A percentile compares a stretch with the other conserved stretches of the same genome.
Conservation (phyloP, 2,888 invertebrate genomes). For the Teinopalpus imperialis region DNA sequence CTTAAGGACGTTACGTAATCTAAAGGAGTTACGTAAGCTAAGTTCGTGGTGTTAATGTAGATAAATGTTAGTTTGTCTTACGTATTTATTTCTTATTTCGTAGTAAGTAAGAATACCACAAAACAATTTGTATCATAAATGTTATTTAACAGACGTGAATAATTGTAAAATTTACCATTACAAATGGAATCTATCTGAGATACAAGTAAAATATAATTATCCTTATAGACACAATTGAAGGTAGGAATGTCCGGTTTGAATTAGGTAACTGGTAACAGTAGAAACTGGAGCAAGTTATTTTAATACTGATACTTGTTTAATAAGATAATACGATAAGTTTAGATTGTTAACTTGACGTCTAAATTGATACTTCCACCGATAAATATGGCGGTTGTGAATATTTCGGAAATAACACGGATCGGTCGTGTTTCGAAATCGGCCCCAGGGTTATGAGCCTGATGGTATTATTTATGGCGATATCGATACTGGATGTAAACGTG, state of each 20-base stretch:
- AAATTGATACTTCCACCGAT: conserved; percentile 20
- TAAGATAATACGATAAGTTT: conserved; percentile 20
- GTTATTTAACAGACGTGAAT: neutral
- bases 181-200: conserved; percentile 4
- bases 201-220: conserved; percentile 15
- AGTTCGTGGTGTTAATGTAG: too few species aligned
- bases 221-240: conserved; percentile 7
- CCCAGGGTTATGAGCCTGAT: conserved; percentile 4
- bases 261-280: conserved; percentile 12
- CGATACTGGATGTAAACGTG: neutral
- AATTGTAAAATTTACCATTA: conserved; percentile 7
- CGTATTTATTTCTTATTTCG: too few species aligned
- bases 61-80: too few species aligned
- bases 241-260: conserved; percentile 15
- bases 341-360: conserved; percentile 25
- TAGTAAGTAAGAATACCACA: too few species aligned
- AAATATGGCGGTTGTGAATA: conserved; percentile 3
- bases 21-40: too few species aligned
- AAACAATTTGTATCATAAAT: too few species aligned
- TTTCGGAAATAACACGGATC: conserved; percentile 15
- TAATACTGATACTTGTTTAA: conserved; percentile 17
- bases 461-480: conserved; percentile 9
- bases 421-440: conserved; percentile 14
- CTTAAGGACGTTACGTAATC: too few species aligned
- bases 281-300: conserved; percentile 12